Evolutionary conservation across 2,888 invertebrate genomes (phyloP).

Genomic region (Odontocerum albicorne): DNA sequence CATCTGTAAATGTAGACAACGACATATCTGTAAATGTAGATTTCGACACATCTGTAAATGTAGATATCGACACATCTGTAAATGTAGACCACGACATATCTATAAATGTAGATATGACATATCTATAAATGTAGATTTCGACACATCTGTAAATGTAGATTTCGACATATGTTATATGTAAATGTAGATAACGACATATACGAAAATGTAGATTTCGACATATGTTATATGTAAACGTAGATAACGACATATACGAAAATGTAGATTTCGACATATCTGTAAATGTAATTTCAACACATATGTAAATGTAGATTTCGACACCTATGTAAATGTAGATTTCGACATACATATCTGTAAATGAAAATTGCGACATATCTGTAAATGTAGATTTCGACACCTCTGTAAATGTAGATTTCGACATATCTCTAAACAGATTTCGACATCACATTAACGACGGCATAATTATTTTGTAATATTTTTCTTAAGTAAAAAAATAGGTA

Average conservation of each 20-base stretch:
- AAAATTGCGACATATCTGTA: slow-evolving; percentile 9
- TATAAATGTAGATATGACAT: slow-evolving; percentile 3
- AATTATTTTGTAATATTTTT: too few relatives aligned
- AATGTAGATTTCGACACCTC: slow-evolving; percentile 2
- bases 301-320: slow-evolving; percentile 14
- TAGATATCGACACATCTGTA: neutral
- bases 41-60: neutral
- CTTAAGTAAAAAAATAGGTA: too few relatives aligned
- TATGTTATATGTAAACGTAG: too few relatives aligned
- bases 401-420: neutral
- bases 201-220: too few relatives aligned
- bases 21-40: too few relatives aligned
- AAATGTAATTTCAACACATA: neutral
- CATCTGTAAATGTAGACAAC: too few relatives aligned
- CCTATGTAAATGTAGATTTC: slow-evolving; percentile 16
- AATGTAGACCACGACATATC: neutral
- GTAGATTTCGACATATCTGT: too few relatives aligned
- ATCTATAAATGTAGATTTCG: slow-evolving; percentile 11
- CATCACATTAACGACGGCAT: too few relatives aligned
- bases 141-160: neutral
- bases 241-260: neutral
- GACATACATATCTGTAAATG: slow-evolving; percentile 13
- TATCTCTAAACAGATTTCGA: too few relatives aligned
- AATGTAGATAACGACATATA: too few relatives aligned
- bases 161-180: neutral